These are phyloP conservation scores for Cichlasoma orientale DNA, from an alignment of 2,797 vertebrate genomes.

Conservation along the genomic window DNA sequence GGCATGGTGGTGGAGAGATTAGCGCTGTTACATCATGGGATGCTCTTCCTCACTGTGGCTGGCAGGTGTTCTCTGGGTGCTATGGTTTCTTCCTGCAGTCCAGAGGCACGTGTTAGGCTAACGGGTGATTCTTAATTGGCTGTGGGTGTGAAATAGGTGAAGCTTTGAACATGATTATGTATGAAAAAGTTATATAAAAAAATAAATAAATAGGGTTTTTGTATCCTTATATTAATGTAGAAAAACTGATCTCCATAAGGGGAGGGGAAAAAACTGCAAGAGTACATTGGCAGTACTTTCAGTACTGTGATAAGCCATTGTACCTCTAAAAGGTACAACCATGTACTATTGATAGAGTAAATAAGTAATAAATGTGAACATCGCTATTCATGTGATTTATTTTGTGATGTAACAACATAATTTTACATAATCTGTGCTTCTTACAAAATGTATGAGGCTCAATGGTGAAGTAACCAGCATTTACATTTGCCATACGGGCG, in stretches of 20 bases:
- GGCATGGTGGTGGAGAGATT: too few species aligned
- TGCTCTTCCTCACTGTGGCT: not conserved
- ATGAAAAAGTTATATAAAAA: not conserved
- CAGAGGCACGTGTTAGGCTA: not conserved
- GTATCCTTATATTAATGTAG: not conserved
- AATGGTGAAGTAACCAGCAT: slow-evolving; percentile 16
- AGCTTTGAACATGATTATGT: not conserved
- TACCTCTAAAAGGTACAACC: too few species aligned
- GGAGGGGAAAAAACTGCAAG: not conserved
- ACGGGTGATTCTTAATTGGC: not conserved
- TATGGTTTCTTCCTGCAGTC: not conserved
- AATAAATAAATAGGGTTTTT: not conserved
- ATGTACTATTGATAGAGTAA: not conserved
- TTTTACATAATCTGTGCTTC: slow-evolving; percentile 38
- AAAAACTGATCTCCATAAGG: not conserved
- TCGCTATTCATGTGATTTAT: slow-evolving; percentile 34
- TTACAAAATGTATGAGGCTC: slow-evolving; percentile 28
- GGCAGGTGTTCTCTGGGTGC: not conserved
- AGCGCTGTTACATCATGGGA: too few species aligned
- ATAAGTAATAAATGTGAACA: not conserved
- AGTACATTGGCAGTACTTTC: not conserved
- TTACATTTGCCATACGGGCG: too few species aligned
- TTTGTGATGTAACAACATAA: slow-evolving; percentile 32
- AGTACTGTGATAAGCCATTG: too few species aligned
- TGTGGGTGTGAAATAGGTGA: not conserved